Conservation (phyloP, 1,140 invertebrate genomes). For the Megalonaias nervosa region DNA sequence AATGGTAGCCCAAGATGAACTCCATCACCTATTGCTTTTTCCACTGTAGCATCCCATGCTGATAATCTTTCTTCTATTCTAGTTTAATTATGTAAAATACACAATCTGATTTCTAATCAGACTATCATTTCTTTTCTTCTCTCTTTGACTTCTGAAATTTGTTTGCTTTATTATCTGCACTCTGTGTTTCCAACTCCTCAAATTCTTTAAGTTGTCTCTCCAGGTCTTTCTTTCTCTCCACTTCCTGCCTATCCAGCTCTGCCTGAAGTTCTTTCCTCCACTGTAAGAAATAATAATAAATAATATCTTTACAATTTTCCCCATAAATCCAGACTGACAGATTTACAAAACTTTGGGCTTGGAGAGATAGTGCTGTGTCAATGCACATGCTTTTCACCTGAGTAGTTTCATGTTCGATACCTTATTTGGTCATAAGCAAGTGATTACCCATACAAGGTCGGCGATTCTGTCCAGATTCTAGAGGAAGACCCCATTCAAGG, state of each 20-base stretch:
- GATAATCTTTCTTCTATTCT: no score
- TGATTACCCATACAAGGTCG: neutral
- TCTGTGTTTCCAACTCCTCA: conserved; percentile 50
- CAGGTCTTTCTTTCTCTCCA: conserved; percentile 51
- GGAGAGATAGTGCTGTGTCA: neutral
- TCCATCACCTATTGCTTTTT: no score
- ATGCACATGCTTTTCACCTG: neutral
- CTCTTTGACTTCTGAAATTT: conserved; percentile 40
- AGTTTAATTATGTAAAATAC: no score
- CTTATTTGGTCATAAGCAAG: neutral
- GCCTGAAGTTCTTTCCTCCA: conserved; percentile 65
- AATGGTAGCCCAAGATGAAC: no score
- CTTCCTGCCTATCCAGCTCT: conserved; percentile 56
- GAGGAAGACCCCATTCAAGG: no score
- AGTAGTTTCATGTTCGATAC: neutral
- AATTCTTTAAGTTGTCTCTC: conserved; percentile 50
- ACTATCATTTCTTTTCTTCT: conserved; percentile 2
- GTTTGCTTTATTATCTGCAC: conserved; percentile 29
- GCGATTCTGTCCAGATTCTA: neutral
- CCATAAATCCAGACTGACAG: neutral
- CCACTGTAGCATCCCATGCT: no score
- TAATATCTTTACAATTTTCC: neutral
- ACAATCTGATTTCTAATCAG: no score
- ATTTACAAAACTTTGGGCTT: neutral
- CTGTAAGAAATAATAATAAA: conserved; percentile 43